Evolutionary conservation across 2,888 invertebrate species (phyloP).

Genomic region (Ennomos erosarius): DNA sequence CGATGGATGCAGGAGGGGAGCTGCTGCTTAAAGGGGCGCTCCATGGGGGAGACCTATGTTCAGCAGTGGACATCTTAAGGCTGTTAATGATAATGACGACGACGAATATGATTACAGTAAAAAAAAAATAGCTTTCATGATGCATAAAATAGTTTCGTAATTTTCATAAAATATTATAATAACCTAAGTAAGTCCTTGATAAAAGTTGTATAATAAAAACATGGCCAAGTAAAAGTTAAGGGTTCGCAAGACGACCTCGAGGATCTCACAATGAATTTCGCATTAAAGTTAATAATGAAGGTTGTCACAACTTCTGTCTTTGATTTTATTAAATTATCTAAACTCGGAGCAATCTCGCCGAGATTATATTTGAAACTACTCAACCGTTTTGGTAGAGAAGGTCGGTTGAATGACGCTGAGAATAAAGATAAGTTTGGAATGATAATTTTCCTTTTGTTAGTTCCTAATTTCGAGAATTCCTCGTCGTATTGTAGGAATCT

Average conservation of each 20-base stretch:
- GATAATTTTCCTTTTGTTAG: background rate
- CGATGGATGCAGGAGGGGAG: no score
- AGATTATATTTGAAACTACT: constrained; percentile 38
- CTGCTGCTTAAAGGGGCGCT: no score
- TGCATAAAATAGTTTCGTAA: constrained; percentile 1
- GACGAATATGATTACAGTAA: no score
- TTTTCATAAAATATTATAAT: constrained; percentile 31
- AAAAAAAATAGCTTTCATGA: no score
- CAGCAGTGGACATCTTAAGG: no score
- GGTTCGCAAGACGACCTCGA: constrained; percentile 42
- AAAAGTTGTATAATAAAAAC: constrained; percentile 44
- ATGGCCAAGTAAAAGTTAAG: constrained; percentile 46
- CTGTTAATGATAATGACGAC: no score
- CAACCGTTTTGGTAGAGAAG: constrained; percentile 23
- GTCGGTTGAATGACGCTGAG: constrained; percentile 15
- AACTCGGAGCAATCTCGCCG: constrained; percentile 35
- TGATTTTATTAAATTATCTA: constrained; percentile 47
- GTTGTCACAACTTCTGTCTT: constrained; percentile 50
- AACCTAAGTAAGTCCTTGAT: constrained; percentile 28
- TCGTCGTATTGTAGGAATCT: no score
- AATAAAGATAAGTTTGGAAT: constrained; percentile 3
- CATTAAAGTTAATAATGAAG: constrained; percentile 55
- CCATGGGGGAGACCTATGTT: no score
- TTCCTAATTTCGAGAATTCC: no score
- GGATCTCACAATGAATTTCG: constrained; percentile 49